A percentile compares a stretch with the other conserved stretches of the same genome.
Conservation (phyloP, 2,113 vertebrate genomes). For the Neogobius melanostomus region DNA sequence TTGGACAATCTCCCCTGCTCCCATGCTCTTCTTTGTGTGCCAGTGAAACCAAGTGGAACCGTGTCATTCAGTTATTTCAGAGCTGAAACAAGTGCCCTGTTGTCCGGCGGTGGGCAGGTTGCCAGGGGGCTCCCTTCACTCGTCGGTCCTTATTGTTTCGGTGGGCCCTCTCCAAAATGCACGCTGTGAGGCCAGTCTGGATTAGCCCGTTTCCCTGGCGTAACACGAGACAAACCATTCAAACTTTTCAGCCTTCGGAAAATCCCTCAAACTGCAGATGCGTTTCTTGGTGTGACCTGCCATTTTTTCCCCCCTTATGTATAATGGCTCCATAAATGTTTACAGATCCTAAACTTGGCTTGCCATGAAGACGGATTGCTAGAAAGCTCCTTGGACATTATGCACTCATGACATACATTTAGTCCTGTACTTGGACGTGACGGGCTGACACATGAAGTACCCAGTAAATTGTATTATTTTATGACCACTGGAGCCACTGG, state of each 20-base stretch:
- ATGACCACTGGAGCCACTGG: constrained; percentile 32
- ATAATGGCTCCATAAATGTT: constrained; percentile 61
- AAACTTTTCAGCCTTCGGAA: constrained; percentile 60
- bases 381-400: constrained; percentile 18
- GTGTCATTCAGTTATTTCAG: constrained; percentile 42
- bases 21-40: neutral
- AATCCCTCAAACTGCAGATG: constrained; percentile 58
- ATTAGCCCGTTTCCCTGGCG: constrained; percentile 62
- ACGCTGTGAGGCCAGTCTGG: constrained; percentile 61
- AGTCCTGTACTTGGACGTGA: neutral
- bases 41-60: constrained; percentile 22
- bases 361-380: constrained; percentile 4
- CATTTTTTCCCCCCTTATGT: constrained; percentile 42
- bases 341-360: constrained; percentile 52
- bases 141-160: constrained; percentile 51
- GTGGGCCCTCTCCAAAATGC: constrained; percentile 18
- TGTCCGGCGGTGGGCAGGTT: constrained; percentile 45
- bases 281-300: constrained; percentile 57
- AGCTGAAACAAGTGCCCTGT: constrained; percentile 49
- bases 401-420: constrained; percentile 18
- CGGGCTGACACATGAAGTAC: constrained; percentile 5
- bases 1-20: constrained; percentile 12
- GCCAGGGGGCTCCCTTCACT: constrained; percentile 52
- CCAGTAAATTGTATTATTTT: constrained; percentile 13
- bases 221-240: constrained; percentile 62